Base-by-base conservation (phyloP, 2,888 invertebrate genomes). In the Pomacea canaliculata region DNA sequence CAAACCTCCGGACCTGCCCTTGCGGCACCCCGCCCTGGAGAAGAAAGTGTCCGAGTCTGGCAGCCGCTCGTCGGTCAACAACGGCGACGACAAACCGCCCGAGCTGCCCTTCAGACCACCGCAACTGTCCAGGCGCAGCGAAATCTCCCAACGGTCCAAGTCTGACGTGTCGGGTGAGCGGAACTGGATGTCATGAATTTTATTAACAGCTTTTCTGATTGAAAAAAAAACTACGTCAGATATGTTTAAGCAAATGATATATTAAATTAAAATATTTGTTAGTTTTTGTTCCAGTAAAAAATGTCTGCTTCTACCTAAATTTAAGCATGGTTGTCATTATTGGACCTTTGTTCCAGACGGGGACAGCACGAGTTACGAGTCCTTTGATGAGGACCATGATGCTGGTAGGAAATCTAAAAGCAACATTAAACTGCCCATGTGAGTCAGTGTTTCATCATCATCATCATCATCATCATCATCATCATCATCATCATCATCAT, bases 331-430 rank as follows among this genome's bases (percentile, higher is more conserved):
- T 8, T 13, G 4, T 56, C 51, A 7, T 56, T 7, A 16, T 2
- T 16, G 51, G 51, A 56, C 10, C 70, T 27, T 63, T 66, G 71
- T 80, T 80, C 1, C 77, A 83, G 85, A 85, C 79, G 85, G 86
- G 51, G 87, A 85, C 72, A 83, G 83, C 70, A 84, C 85, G 7
- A 87, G 87, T 10, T 86, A 85, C 76, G 87, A 88, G 72, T 88
- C 87, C 0, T 84, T 85, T 71, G 87, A 87, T 46, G 87, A 86
- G 8, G 83, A 76, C 23, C 78, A 80, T 8, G 82, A 82, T 27
- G 59, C 74, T 9, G 82, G 81, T 16, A 76, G 80, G 4, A 66
- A 70, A 46, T 82, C 76, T 70, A 85, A 83, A 76, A 75, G 81
- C 63, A 80, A 81, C 78, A 80, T 85, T 37, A 80, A 81, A 65